Evolutionary conservation across 2,113 vertebrate genomes (phyloP).

Genomic region (Antennarius striatus): DNA sequence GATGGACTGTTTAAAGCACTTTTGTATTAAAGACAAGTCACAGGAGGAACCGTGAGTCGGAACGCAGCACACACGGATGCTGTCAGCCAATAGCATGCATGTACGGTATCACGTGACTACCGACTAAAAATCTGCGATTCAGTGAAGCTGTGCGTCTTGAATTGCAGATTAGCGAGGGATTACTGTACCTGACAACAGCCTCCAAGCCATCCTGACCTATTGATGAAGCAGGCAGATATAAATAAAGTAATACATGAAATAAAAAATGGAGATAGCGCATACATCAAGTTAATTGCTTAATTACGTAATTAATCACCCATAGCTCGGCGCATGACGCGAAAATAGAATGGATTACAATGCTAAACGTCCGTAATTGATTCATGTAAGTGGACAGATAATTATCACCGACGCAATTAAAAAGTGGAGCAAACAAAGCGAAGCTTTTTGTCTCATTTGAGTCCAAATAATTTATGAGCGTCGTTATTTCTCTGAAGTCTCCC

Average conservation of each 20-base stretch:
- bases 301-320: constrained; percentile 60
- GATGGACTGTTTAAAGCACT: no score
- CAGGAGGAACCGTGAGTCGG: no score
- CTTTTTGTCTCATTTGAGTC: constrained; percentile 40
- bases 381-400: constrained; percentile 69
- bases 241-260: constrained; percentile 25
- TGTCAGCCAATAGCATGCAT: no score
- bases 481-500: constrained; percentile 30
- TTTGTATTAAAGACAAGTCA: no score
- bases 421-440: constrained; percentile 50
- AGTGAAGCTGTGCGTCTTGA: no score
- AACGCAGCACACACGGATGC: no score
- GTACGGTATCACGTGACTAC: no score
- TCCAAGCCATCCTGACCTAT: constrained; percentile 14
- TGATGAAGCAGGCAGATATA: constrained; percentile 4
- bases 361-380: constrained; percentile 64
- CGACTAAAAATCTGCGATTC: no score
- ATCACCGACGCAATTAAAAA: constrained; percentile 66
- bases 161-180: no score
- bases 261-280: constrained; percentile 34
- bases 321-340: constrained; percentile 43
- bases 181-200: neutral
- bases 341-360: constrained; percentile 65
- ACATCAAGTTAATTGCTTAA: constrained; percentile 55
- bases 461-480: constrained; percentile 54